These are phyloP conservation scores for Hiodon tergisus DNA, from an alignment of 2,113 vertebrate species.

Conservation along the genomic window DNA sequence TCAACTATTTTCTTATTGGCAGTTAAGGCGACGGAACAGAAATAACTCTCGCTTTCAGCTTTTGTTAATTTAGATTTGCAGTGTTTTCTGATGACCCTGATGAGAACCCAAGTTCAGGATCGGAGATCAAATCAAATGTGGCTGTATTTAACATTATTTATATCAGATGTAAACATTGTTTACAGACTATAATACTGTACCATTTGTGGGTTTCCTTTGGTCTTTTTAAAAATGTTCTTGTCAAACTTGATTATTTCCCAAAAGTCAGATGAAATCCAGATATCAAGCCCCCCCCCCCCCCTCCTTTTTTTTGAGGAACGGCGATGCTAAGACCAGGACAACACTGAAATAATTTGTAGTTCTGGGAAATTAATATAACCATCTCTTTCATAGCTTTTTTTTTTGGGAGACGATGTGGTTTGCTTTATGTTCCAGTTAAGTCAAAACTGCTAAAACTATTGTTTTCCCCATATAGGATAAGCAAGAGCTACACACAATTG, in stretches of 20 bases:
- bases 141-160: no score
- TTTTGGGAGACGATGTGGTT: slow-evolving; percentile 37
- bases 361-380: background rate
- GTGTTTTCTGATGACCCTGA: background rate
- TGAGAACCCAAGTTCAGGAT: background rate
- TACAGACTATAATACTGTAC: background rate
- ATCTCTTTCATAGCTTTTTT: slow-evolving; percentile 11
- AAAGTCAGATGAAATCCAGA: background rate
- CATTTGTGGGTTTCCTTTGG: background rate
- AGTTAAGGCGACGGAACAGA: background rate
- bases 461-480: slow-evolving; percentile 79
- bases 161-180: no score
- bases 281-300: background rate
- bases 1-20: background rate
- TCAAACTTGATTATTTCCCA: background rate
- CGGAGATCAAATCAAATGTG: slow-evolving; percentile 1
- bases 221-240: background rate
- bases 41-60: background rate
- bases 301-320: background rate
- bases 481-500: slow-evolving; percentile 77
- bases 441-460: slow-evolving; percentile 70
- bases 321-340: background rate
- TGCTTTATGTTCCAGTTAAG: slow-evolving; percentile 34
- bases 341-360: background rate
- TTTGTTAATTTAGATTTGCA: background rate